Evolutionary conservation across 2,888 invertebrate species (phyloP).

Genomic region (Hirtodrosophila histrioides): DNA sequence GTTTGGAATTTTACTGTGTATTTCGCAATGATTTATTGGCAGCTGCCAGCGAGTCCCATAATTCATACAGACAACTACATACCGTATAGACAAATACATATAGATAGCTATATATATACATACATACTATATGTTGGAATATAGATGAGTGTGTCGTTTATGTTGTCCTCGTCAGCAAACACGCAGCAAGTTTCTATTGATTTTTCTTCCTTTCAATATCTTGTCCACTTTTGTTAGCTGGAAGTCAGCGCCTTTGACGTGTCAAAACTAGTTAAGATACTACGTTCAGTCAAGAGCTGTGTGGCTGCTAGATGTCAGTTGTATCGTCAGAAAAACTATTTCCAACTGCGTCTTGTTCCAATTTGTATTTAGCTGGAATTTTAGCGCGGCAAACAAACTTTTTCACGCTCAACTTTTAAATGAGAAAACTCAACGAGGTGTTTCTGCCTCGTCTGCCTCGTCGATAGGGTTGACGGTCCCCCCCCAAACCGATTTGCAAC

Average conservation of each 20-base stretch:
- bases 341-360: conserved; percentile 30
- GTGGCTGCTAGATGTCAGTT: conserved; percentile 35
- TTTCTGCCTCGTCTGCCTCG: conserved; percentile 7
- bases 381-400: conserved; percentile 26
- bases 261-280: conserved; percentile 63
- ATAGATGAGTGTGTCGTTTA: conserved; percentile 27
- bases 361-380: conserved; percentile 14
- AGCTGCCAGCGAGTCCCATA: conserved; percentile 24
- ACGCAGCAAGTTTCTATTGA: conserved; percentile 49
- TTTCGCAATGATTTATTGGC: conserved; percentile 59
- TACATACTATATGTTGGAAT: conserved; percentile 18
- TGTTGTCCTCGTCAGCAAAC: conserved; percentile 22
- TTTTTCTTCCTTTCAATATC: conserved; percentile 39
- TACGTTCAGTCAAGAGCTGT: conserved; percentile 22
- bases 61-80: conserved; percentile 17
- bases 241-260: conserved; percentile 38
- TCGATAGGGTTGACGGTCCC: conserved; percentile 30
- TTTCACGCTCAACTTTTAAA: conserved; percentile 53
- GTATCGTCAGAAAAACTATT: conserved; percentile 50
- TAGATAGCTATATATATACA: conserved; percentile 20
- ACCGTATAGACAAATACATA: background rate
- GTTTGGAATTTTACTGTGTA: conserved; percentile 9
- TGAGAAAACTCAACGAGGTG: conserved; percentile 33
- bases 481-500: conserved; percentile 34
- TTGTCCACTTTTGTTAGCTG: conserved; percentile 21